Conservation (phyloP, 1,140 invertebrate genomes). For the Heliconius hewitsoni region DNA sequence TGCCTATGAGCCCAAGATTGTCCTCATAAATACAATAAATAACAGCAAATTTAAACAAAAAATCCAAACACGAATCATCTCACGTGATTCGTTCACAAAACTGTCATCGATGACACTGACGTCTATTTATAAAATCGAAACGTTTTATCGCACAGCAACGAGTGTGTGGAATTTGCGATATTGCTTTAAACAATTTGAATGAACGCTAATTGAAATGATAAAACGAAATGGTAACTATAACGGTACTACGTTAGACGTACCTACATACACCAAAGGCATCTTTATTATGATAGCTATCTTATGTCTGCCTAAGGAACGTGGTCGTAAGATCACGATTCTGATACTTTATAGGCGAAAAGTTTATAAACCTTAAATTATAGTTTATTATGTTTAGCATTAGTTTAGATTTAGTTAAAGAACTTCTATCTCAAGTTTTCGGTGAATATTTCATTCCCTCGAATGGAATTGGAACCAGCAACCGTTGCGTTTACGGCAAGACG, state of each 20-base stretch:
- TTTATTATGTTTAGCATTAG: too few species aligned
- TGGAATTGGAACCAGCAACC: too few species aligned
- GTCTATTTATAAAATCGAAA: constrained; percentile 34
- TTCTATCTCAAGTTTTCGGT: too few species aligned
- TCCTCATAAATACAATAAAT: too few species aligned
- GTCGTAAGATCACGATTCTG: background rate
- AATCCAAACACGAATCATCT: background rate
- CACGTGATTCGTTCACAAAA: constrained; percentile 20
- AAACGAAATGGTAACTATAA: background rate
- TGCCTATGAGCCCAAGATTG: too few species aligned
- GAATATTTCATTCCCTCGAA: too few species aligned
- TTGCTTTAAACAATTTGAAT: constrained; percentile 13
- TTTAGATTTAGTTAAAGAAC: too few species aligned
- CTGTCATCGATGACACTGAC: constrained; percentile 20
- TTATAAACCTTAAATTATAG: too few species aligned
- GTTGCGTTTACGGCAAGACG: background rate
- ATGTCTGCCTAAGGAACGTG: background rate
- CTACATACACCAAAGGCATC: too few species aligned
- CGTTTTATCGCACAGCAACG: constrained; percentile 22
- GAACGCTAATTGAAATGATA: constrained; percentile 19
- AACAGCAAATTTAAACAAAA: background rate
- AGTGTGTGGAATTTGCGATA: constrained; percentile 18
- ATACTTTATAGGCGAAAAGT: background rate
- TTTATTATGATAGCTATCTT: too few species aligned
- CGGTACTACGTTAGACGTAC: background rate